Conservation (phyloP, 2,113 vertebrate species). For the Anoplopoma fimbria region DNA sequence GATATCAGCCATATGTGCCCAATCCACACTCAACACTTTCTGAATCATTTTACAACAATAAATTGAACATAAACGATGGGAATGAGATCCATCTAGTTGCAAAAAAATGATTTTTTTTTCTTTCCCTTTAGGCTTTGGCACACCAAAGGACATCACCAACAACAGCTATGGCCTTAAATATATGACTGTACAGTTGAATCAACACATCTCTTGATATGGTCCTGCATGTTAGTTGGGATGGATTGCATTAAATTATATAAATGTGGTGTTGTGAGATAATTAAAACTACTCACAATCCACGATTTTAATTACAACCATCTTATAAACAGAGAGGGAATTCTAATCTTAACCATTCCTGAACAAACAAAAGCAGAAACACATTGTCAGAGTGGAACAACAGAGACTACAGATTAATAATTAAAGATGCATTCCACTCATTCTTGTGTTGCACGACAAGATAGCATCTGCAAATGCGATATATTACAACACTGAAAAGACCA, state of each 20-base stretch:
- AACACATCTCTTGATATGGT: neutral
- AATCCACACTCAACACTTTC: too few relatives aligned
- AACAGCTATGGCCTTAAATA: neutral
- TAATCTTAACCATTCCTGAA: neutral
- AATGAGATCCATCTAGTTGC: neutral
- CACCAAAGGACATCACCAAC: neutral
- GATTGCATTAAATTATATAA: neutral
- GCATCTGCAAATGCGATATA: constrained; percentile 16
- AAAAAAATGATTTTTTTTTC: too few relatives aligned
- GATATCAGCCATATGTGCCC: neutral
- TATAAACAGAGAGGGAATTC: neutral
- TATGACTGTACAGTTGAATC: neutral
- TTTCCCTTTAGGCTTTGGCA: neutral
- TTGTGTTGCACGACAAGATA: neutral
- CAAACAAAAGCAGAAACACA: neutral
- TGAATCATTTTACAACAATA: too few relatives aligned
- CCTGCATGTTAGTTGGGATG: neutral
- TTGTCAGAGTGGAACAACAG: neutral
- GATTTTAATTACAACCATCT: neutral
- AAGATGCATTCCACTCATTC: constrained; percentile 23
- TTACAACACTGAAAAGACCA: neutral
- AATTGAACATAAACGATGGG: too few relatives aligned
- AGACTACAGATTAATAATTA: neutral
- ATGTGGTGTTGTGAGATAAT: neutral
- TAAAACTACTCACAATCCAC: neutral